Evolutionary conservation across 1,140 invertebrate species (phyloP), one percentile per base, ranked within the genome.

Genomic region (Ptiloglossa arizonensis): DNA sequence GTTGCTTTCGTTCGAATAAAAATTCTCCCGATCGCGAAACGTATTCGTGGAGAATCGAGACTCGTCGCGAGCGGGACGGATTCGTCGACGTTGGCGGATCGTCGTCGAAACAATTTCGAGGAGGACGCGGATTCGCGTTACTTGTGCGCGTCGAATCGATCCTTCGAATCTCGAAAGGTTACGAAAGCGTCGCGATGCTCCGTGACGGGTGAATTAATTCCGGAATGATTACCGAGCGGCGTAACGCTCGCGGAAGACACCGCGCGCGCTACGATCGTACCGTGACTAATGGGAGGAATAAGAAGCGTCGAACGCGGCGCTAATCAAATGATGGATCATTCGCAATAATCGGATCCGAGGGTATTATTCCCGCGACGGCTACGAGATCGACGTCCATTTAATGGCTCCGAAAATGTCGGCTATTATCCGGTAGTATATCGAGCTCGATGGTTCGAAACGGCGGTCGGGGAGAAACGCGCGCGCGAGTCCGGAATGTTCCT

Each of bases 371-470:
- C 27, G 2, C 67, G 0, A 5, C 32, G 17, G 32, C n/a, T 6
- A 29, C 19, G 24, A 74, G 48, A 64, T 66, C 60, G 48, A 15
- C 35, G 8, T 41, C 17, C 54, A 73, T 22, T 64, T 73, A 57
- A 56, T 32, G 35, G 27, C 19, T 5, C 27, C 50, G 32, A 66
- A 32, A 73, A 54, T 24, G 48, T 44, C 35, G 19, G 48, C 35
- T 27, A 66, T 56, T 66, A 41, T 6, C 19, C 41, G 5, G 6
- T 2, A 22, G 17, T 54, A 35, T 13, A 41, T 32, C 44, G 9
- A 13, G 13, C 19, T 5, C 19, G 13, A 22, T 60, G 6, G 15
- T 11, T 38, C 64, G 22, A 15, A 5, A 22, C 0, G 24, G 3
- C 4, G 11, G 35, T 35, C 24, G 15, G 22, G 35, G 22, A 9